A percentile compares a stretch with the other conserved stretches of the same genome.
phyloP scores from a whole-genome alignment of 2,113 vertebrate genomes.

The Cyprinus carpio region DNA sequence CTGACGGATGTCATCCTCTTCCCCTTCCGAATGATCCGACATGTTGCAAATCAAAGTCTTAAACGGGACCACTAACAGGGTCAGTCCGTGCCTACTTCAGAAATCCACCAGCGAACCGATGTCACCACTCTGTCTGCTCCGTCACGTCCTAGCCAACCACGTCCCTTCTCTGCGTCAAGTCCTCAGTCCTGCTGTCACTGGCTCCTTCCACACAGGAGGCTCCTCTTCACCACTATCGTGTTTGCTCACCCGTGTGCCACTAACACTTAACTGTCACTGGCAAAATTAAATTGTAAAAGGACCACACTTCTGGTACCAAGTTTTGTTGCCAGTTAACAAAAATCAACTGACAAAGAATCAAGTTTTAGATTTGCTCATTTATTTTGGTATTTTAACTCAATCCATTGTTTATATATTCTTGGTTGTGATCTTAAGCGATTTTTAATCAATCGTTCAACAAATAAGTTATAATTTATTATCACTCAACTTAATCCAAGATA shows the following conservation, averaged over 20 bases:
- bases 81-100: neutral
- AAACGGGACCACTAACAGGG: neutral
- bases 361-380: too few relatives aligned
- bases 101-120: too few relatives aligned
- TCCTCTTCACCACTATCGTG: neutral
- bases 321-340: neutral
- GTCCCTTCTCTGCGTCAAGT: neutral
- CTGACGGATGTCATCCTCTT: neutral
- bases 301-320: conserved; percentile 3
- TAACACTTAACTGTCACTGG: neutral
- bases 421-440: too few relatives aligned
- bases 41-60: neutral
- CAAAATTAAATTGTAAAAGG: neutral
- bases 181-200: neutral
- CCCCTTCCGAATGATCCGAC: neutral
- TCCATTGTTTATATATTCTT: too few relatives aligned
- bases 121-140: too few relatives aligned
- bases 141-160: neutral
- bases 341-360: too few relatives aligned
- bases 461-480: too few relatives aligned
- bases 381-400: too few relatives aligned
- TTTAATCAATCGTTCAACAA: too few relatives aligned
- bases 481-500: too few relatives aligned
- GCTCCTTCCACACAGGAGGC: neutral
- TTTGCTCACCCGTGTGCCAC: neutral